These are phyloP conservation scores for Habroteleia sp. DNA, from an alignment of 2,888 invertebrate genomes.

Conservation along the genomic window DNA sequence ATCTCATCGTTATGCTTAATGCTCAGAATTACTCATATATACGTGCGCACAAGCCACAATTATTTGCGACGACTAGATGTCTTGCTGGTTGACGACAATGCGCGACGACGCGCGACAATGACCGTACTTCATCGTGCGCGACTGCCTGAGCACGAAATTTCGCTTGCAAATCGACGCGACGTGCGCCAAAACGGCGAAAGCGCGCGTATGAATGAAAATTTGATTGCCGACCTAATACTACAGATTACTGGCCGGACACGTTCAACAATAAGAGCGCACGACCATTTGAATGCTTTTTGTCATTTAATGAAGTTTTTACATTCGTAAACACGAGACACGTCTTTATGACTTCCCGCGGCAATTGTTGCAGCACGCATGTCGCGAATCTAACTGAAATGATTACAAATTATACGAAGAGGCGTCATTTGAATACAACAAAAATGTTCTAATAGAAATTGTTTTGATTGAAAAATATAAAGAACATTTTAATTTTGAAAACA, in stretches of 20 bases:
- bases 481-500: too few relatives aligned
- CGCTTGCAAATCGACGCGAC: constrained; percentile 28
- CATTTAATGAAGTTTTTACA: constrained; percentile 47
- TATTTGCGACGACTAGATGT: constrained; percentile 60
- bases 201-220: constrained; percentile 61
- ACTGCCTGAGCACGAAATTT: constrained; percentile 32
- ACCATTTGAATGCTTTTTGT: constrained; percentile 34
- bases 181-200: constrained; percentile 32
- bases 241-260: constrained; percentile 66
- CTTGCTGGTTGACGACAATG: constrained; percentile 63
- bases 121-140: constrained; percentile 43
- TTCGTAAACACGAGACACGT: constrained; percentile 31
- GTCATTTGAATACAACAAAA: too few relatives aligned
- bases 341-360: constrained; percentile 9
- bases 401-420: too few relatives aligned
- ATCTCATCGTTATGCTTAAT: constrained; percentile 60
- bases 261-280: constrained; percentile 41
- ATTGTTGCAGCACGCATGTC: too few relatives aligned
- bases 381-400: too few relatives aligned
- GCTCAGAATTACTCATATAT: constrained; percentile 56
- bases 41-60: constrained; percentile 54
- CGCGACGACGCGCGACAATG: constrained; percentile 55
- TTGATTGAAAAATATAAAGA: too few relatives aligned
- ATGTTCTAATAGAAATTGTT: too few relatives aligned
- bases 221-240: constrained; percentile 64